These are phyloP conservation scores for Lasioglossum figueresi DNA, from an alignment of 2,888 invertebrate species.

Conservation along the genomic window DNA sequence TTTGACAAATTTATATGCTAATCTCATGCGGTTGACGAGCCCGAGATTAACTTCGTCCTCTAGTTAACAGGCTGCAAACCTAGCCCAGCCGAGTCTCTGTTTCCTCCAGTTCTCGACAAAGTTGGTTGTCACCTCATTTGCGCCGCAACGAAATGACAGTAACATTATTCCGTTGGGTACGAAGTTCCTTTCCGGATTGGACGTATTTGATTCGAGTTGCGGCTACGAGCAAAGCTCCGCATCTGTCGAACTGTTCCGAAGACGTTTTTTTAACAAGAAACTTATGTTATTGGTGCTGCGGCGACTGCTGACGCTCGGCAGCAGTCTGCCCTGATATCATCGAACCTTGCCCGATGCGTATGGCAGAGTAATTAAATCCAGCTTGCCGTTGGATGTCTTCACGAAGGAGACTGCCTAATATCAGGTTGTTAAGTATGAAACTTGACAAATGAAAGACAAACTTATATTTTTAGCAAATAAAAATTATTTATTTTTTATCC, in stretches of 20 bases:
- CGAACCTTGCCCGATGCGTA: not conserved
- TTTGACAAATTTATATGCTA: conserved; percentile 72
- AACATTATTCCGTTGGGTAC: conserved; percentile 48
- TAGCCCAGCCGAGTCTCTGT: conserved; percentile 22
- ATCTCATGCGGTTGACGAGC: conserved; percentile 63
- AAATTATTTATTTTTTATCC: not conserved
- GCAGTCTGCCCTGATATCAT: not conserved
- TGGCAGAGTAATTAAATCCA: not conserved
- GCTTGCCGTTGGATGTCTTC: not conserved
- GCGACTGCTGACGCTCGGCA: not conserved
- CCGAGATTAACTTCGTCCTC: conserved; percentile 68
- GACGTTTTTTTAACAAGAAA: conserved; percentile 30
- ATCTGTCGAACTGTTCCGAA: conserved; percentile 29
- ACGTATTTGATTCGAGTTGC: conserved; percentile 29
- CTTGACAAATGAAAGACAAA: not conserved
- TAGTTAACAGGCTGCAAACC: conserved; percentile 58
- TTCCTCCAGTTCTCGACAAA: conserved; percentile 51
- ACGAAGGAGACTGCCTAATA: not conserved
- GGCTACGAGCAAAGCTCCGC: not conserved
- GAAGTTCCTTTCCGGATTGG: conserved; percentile 28
- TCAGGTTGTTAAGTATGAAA: not conserved
- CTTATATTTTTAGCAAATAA: not conserved
- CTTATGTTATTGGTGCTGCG: not conserved
- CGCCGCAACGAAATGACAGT: conserved; percentile 34
- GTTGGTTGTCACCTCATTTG: conserved; percentile 56